phyloP scores from a whole-genome alignment of 2,888 invertebrate genomes.

The Siphonodentalium dalli region DNA sequence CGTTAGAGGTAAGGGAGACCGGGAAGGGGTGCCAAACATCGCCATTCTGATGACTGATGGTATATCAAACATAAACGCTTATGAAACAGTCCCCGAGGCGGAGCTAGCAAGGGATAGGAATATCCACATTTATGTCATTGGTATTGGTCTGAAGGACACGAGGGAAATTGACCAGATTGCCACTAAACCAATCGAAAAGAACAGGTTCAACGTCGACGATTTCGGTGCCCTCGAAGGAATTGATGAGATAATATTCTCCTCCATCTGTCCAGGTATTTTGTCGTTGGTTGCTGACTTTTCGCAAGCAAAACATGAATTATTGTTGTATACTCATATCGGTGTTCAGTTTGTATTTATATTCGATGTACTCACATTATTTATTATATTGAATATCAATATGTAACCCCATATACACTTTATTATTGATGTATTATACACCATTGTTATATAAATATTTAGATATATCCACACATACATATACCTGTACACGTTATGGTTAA shows the following conservation, averaged over 20 bases:
- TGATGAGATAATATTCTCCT: slow-evolving; percentile 33
- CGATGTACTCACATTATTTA: too few relatives aligned
- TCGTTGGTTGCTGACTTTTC: too few relatives aligned
- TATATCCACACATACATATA: too few relatives aligned
- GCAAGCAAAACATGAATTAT: too few relatives aligned
- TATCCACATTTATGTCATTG: slow-evolving; percentile 37
- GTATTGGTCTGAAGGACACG: slow-evolving; percentile 37
- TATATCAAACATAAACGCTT: slow-evolving; percentile 43
- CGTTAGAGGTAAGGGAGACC: slow-evolving; percentile 30
- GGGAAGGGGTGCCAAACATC: slow-evolving; percentile 33
- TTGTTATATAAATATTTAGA: too few relatives aligned
- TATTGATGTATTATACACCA: too few relatives aligned
- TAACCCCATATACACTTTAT: too few relatives aligned
- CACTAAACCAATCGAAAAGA: slow-evolving; percentile 27
- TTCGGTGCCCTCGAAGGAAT: slow-evolving; percentile 35
- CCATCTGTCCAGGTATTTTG: slow-evolving; percentile 30
- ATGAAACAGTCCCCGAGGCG: slow-evolving; percentile 40
- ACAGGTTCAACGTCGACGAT: slow-evolving; percentile 30
- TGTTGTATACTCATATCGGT: too few relatives aligned
- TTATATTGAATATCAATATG: too few relatives aligned
- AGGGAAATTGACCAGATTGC: slow-evolving; percentile 38
- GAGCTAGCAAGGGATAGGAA: slow-evolving; percentile 23
- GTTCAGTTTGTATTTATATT: too few relatives aligned
- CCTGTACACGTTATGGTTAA: too few relatives aligned
- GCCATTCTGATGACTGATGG: slow-evolving; percentile 52